Conservation (phyloP, 1,140 invertebrate genomes). For the Nixonia krombeini region DNA sequence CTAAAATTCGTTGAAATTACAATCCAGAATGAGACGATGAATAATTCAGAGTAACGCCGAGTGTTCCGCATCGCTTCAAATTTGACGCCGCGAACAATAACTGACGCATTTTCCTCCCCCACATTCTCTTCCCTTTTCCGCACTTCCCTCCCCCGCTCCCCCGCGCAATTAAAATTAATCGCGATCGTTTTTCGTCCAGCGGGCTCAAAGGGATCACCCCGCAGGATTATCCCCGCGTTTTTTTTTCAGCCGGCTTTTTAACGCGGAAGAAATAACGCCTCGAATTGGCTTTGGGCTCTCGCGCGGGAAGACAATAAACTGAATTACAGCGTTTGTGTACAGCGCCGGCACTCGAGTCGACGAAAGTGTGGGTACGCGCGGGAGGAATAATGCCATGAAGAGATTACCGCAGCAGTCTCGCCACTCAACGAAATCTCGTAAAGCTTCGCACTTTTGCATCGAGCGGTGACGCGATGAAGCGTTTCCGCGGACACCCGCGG, state of each 20-base stretch:
- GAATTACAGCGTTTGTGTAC: conserved; percentile 6
- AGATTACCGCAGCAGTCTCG: conserved; percentile 5
- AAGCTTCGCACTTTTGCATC: conserved; percentile 3
- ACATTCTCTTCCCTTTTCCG: too few relatives aligned
- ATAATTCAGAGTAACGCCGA: neutral
- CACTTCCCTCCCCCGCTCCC: too few relatives aligned
- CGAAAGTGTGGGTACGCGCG: neutral
- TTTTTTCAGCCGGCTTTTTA: neutral
- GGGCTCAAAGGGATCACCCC: too few relatives aligned
- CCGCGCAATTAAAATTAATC: neutral
- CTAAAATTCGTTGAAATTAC: conserved; percentile 8
- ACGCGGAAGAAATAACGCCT: conserved; percentile 1
- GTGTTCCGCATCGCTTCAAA: neutral
- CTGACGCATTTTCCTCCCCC: too few relatives aligned
- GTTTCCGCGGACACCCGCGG: conserved; percentile 2
- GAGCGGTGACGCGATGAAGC: neutral
- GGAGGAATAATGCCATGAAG: conserved; percentile 5
- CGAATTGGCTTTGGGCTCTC: neutral
- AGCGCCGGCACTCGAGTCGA: neutral
- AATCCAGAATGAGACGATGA: neutral
- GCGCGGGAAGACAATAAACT: conserved; percentile 8
- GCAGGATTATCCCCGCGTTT: too few relatives aligned
- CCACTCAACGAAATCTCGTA: conserved; percentile 1
- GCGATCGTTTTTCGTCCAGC: neutral
- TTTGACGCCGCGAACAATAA: too few relatives aligned